Evolutionary conservation across 2,888 invertebrate species (phyloP).

Genomic region (Drosophila affinis): DNA sequence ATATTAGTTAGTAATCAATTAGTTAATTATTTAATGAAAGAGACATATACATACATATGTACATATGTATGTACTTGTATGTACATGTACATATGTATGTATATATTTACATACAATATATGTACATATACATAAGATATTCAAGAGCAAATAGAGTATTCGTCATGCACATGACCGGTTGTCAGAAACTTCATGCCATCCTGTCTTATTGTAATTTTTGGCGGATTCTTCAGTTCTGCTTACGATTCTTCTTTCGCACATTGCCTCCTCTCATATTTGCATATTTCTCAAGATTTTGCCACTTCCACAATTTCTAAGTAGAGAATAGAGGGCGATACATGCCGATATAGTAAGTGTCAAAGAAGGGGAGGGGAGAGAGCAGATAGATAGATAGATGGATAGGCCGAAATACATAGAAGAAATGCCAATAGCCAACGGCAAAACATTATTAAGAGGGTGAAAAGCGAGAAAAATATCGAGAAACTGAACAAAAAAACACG

Average conservation of each 20-base stretch:
- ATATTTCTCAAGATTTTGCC: constrained; percentile 52
- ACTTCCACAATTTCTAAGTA: constrained; percentile 23
- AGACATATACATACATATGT: neutral
- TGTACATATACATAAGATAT: neutral
- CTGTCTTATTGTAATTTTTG: neutral
- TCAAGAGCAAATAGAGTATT: constrained; percentile 8
- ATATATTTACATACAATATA: neutral
- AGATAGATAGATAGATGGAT: constrained; percentile 15
- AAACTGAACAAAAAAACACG: constrained; percentile 21
- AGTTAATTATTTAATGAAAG: no score
- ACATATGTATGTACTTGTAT: constrained; percentile 6
- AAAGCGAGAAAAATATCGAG: constrained; percentile 36
- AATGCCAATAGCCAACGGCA: constrained; percentile 27
- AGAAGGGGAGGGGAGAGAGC: constrained; percentile 4
- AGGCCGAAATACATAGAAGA: constrained; percentile 14
- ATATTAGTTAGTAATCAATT: no score
- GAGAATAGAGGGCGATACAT: neutral
- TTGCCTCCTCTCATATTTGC: constrained; percentile 35
- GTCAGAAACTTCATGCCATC: neutral
- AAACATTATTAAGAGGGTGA: constrained; percentile 42
- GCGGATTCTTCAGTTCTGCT: neutral
- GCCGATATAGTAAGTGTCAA: neutral
- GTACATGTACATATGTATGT: constrained; percentile 1
- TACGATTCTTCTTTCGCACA: constrained; percentile 3
- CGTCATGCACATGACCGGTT: constrained; percentile 5